These are phyloP conservation scores for Somateria mollissima DNA, from an alignment of 2,797 vertebrate species.

Conservation along the genomic window DNA sequence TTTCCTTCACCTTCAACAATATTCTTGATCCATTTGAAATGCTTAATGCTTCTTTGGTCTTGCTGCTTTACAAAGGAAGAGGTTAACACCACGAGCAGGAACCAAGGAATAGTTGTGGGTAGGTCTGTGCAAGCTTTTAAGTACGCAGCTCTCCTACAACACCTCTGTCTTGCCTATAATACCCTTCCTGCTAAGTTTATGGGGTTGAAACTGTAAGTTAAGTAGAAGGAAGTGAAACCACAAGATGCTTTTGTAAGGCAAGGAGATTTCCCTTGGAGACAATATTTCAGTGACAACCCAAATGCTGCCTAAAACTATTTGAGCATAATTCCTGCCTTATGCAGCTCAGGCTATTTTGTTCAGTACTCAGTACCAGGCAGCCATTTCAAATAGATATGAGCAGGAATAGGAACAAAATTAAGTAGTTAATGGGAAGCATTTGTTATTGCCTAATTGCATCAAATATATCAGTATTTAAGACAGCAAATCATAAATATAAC, in stretches of 20 bases:
- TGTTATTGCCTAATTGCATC: constrained; percentile 18
- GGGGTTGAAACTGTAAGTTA: background rate
- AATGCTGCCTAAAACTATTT: background rate
- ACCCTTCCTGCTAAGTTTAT: background rate
- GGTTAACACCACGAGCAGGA: background rate
- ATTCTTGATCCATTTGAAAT: background rate
- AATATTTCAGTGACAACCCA: background rate
- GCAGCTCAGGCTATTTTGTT: background rate
- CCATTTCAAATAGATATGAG: background rate
- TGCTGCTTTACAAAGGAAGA: background rate
- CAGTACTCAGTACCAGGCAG: background rate
- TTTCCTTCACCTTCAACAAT: background rate
- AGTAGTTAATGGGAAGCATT: background rate
- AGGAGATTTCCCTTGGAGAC: background rate
- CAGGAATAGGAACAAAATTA: background rate
- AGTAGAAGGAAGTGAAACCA: background rate
- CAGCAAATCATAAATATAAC: background rate
- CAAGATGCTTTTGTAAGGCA: background rate
- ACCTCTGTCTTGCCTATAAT: background rate
- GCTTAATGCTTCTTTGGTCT: background rate
- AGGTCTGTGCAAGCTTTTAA: background rate
- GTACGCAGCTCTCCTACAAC: background rate
- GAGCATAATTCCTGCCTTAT: background rate
- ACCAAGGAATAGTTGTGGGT: background rate
- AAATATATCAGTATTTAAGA: constrained; percentile 33